Conservation (phyloP, 53 echinoderm and acorn worm species). For the Holothuria leucospilota region DNA sequence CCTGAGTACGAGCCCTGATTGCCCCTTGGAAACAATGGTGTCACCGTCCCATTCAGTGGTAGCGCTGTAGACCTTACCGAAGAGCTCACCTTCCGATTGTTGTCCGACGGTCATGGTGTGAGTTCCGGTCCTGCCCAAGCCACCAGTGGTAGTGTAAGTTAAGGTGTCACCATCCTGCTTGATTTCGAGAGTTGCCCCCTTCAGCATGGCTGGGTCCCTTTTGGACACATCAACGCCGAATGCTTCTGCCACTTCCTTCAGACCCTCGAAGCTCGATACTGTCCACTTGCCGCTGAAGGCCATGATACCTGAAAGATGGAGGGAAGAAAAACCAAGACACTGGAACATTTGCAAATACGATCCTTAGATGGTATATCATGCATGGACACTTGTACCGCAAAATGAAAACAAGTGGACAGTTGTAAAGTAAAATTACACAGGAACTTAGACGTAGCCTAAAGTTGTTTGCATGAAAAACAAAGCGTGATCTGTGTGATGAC, state of each 20-base stretch:
- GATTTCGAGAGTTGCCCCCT: slow-evolving; percentile 48
- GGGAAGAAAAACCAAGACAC: no score
- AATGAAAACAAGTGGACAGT: no score
- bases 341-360: no score
- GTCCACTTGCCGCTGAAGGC: no score
- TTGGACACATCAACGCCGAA: slow-evolving; percentile 60
- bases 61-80: slow-evolving; percentile 32
- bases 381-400: no score
- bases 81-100: slow-evolving; percentile 50
- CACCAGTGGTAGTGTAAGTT: slow-evolving; percentile 27
- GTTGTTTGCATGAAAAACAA: no score
- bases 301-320: no score
- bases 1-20: slow-evolving; percentile 57
- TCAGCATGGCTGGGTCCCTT: slow-evolving; percentile 46
- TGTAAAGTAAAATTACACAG: no score
- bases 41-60: slow-evolving; percentile 63
- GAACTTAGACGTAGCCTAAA: no score
- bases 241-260: slow-evolving; percentile 22
- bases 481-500: no score
- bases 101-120: slow-evolving; percentile 60
- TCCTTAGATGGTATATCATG: no score
- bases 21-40: slow-evolving; percentile 45
- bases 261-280: no score
- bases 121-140: slow-evolving; percentile 19
- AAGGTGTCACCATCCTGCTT: slow-evolving; percentile 74